phyloP scores from a whole-genome alignment of 1,140 invertebrate genomes.

The Brachystomella parvula region DNA sequence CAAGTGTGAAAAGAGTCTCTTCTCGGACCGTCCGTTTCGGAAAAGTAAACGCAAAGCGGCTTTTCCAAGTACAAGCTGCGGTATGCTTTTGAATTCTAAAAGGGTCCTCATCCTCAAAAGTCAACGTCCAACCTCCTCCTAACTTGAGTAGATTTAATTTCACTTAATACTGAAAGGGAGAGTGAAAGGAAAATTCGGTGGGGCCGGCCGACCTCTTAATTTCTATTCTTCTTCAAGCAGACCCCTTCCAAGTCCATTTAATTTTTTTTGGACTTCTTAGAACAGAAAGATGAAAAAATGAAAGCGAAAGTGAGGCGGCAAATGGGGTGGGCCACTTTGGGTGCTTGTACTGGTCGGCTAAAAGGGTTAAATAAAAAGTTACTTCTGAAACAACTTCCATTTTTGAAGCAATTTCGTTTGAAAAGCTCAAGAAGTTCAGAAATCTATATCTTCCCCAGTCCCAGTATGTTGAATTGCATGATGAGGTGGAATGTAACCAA shows the following conservation, averaged over 20 bases:
- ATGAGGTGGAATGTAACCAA: too few species aligned
- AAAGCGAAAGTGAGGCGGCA: not conserved
- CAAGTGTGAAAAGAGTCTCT: too few species aligned
- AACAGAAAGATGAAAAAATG: not conserved
- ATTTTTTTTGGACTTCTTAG: not conserved
- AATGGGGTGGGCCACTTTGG: not conserved
- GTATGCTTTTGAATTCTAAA: not conserved
- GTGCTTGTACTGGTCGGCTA: too few species aligned
- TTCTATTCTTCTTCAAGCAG: not conserved
- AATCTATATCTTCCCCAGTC: too few species aligned
- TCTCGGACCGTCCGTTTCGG: too few species aligned
- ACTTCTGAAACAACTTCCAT: not conserved
- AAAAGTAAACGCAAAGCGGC: too few species aligned
- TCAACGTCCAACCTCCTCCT: constrained; percentile 2
- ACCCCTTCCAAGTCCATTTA: not conserved
- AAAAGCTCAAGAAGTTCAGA: too few species aligned
- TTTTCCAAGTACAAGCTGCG: too few species aligned
- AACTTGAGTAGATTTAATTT: constrained; percentile 5
- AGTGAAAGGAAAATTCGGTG: not conserved
- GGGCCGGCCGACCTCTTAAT: not conserved
- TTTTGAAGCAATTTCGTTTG: too few species aligned
- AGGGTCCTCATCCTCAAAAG: not conserved
- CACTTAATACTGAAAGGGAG: not conserved
- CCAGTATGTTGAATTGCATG: too few species aligned
- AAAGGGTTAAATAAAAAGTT: not conserved